A percentile compares a stretch with the other conserved stretches of the same genome.
Conservation (phyloP, 2,113 vertebrate genomes). For the Marcusenius ussheri region DNA sequence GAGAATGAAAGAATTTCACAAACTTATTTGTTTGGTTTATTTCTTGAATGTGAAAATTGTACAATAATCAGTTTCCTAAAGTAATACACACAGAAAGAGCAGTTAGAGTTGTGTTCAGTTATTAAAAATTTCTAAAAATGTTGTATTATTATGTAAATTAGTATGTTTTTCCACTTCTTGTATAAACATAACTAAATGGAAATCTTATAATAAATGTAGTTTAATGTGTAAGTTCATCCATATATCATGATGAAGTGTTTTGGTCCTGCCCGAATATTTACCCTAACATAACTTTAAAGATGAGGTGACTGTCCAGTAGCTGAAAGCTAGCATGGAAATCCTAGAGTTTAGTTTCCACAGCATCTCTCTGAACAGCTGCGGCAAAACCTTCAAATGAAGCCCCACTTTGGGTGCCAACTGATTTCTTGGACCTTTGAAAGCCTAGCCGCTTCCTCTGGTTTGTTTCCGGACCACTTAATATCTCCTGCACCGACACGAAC, state of each 20-base stretch:
- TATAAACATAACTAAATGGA: not conserved
- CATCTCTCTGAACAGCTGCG: not conserved
- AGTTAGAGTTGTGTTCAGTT: not conserved
- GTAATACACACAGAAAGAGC: not conserved
- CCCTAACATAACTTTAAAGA: not conserved
- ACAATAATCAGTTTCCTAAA: not conserved
- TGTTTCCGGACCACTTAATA: conserved; percentile 40
- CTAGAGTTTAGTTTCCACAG: not conserved
- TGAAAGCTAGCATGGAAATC: not conserved
- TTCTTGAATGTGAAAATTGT: not conserved
- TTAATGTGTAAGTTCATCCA: not conserved
- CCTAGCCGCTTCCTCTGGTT: conserved; percentile 70
- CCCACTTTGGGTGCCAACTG: not conserved
- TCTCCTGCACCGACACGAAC: conserved; percentile 47
- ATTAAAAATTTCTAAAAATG: not conserved
- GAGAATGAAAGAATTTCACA: not conserved
- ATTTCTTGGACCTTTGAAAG: conserved; percentile 52
- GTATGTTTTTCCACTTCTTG: not conserved
- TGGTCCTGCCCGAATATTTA: not conserved
- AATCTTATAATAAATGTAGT: not conserved
- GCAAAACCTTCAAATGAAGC: not conserved
- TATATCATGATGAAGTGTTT: not conserved
- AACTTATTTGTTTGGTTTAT: not conserved
- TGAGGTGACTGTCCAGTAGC: not conserved
- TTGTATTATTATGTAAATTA: not conserved